Conservation (phyloP, 2,888 invertebrate species). For the Autographa gamma region DNA sequence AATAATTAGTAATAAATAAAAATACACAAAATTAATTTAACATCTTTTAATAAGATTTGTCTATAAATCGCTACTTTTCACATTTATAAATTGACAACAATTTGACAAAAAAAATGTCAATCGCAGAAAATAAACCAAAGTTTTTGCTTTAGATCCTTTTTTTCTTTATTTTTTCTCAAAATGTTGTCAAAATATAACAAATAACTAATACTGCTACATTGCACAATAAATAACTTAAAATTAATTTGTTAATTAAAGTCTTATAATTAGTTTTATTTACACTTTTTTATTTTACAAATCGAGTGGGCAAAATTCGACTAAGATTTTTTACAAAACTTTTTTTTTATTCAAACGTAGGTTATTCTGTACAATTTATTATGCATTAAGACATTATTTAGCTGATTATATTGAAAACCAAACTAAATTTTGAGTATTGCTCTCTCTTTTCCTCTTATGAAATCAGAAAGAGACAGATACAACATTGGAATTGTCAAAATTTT, state of each 20-base stretch:
- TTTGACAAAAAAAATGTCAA: slow-evolving; percentile 36
- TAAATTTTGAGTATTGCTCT: not conserved
- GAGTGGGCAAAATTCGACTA: slow-evolving; percentile 73
- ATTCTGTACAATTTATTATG: slow-evolving; percentile 14
- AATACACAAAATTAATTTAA: slow-evolving; percentile 65
- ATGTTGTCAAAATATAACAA: slow-evolving; percentile 68
- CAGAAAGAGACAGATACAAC: not conserved
- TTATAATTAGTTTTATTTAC: slow-evolving; percentile 69
- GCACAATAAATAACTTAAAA: slow-evolving; percentile 88
- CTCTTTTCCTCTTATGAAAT: not conserved
- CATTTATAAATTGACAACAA: slow-evolving; percentile 63
- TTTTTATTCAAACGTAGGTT: slow-evolving; percentile 34
- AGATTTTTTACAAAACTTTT: slow-evolving; percentile 46
- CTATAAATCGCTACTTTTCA: slow-evolving; percentile 80
- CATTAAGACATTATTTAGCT: not conserved
- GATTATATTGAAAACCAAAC: not conserved
- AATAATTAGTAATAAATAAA: slow-evolving; percentile 39
- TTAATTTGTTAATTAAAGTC: slow-evolving; percentile 68
- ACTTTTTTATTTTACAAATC: slow-evolving; percentile 70
- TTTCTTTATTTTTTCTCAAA: slow-evolving; percentile 55
- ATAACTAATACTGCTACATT: slow-evolving; percentile 87
- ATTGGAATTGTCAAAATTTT: no score
- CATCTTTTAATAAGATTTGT: slow-evolving; percentile 77
- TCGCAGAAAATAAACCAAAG: slow-evolving; percentile 9
- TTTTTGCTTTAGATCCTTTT: slow-evolving; percentile 8